Evolutionary conservation across 1,140 invertebrate genomes (phyloP), one percentile per base, ranked within the genome.

Genomic region (Trinorchestia longiramus): DNA sequence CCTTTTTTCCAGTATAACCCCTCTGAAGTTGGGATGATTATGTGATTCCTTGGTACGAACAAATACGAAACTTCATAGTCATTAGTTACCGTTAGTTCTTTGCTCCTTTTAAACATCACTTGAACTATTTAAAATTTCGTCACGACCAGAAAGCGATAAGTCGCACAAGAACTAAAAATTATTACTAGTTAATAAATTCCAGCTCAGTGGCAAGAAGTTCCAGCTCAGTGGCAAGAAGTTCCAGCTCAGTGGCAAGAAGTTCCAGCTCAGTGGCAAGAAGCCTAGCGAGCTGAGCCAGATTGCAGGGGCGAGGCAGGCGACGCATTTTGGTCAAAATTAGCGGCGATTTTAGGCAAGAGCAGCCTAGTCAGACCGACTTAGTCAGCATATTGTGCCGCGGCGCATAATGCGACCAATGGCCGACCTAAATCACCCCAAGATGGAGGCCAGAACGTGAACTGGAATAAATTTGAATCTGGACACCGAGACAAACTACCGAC

Each of bases 351-450:
- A 4, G 44, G 92, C 44, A 43, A 47, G 36, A 94, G 41, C 43
- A 41, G 88, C 43, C 43, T 41, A 11, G 43, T 90, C 36, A 47
- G 92, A 47, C 43, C 43, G 40, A 44, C 92, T 94, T 42, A 42
- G 92, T 94, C 92, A 45, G 43, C 92, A 94, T 94, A 94, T 94
- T 94, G 44, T 43, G 44, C 92, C 40, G 43, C 92, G 41, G 92
- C 44, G 44, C 92, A 94, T 94, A 94, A 94, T 45, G 92, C 43
- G 92, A 94, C 43, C 41, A 47, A 94, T 94, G 92, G 43, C 40
- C 43, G 43, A 45, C 92, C 92, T 94, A 94, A 94, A 94, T 94
- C 92, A 92, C 90, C 41, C 43, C 6, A 94, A 94, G 92, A 94
- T 94, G 92, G 44, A 94, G 41, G 36, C 43, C 92, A 47, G 92